Evolutionary conservation across 2,113 vertebrate genomes (phyloP).

Genomic region (Sterrhoptilus dennistouni): DNA sequence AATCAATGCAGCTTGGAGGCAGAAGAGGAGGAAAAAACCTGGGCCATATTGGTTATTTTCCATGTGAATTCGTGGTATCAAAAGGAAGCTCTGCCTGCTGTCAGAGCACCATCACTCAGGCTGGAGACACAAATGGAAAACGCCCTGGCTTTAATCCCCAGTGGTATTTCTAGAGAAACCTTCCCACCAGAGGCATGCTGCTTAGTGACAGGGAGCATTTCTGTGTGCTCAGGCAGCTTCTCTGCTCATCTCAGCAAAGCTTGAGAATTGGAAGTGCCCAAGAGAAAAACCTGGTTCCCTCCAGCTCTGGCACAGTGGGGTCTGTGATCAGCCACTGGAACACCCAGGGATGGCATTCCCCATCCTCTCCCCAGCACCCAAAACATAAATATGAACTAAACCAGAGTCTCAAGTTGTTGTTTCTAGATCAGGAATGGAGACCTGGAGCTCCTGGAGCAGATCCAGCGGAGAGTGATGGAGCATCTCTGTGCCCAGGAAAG

Average conservation of each 20-base stretch:
- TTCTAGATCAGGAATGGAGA: not conserved
- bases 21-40: not conserved
- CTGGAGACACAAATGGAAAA: not conserved
- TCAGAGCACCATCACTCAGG: not conserved
- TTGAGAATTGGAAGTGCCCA: not conserved
- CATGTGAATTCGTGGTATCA: not conserved
- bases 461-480: accelerated
- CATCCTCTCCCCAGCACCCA: not conserved
- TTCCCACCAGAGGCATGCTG: not conserved
- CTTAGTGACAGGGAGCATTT: not conserved
- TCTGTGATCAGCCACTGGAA: not conserved
- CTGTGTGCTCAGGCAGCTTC: not conserved
- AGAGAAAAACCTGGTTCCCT: not conserved
- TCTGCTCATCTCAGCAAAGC: not conserved
- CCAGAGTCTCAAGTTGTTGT: not conserved
- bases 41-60: not conserved
- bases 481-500: too few relatives aligned
- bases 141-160: not conserved
- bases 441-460: not conserved
- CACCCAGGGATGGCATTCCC: not conserved
- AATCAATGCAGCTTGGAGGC: not conserved
- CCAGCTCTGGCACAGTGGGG: accelerated
- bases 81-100: not conserved
- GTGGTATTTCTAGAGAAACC: conserved; percentile 15
- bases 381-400: not conserved